Base-by-base conservation (phyloP, 1,140 invertebrate species). In the Drosophila trapezifrons region DNA sequence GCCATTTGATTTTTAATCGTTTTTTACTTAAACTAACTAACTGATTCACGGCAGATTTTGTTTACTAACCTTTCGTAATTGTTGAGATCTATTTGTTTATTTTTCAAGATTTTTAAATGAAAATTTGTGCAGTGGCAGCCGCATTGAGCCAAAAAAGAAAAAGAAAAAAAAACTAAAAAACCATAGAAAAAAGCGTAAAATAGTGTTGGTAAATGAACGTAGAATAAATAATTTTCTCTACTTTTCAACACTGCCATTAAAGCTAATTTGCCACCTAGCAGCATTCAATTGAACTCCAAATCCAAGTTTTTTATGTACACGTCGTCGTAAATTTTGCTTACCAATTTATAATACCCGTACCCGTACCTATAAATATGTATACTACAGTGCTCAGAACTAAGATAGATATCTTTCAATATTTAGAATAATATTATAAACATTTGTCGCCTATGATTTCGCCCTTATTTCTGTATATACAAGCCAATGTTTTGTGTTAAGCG, bases 251-350 rank as follows among this genome's bases (percentile, higher is more conserved):
- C 79, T 79, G 62, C 59, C 64, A 59, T 75, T 46, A 37, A 77
- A 54, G 73, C 69, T 69, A 66, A 58, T 42, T 69, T 69, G 46
- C 52, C 52, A 81, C 75, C 45, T 32, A 63, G 56, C 49, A 58
- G 45, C 49, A 64, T 78, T 60, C 60, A 37, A 69, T 58, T 47
- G 17, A 84, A 74, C 29, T 46, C 38, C 35, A 69, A 74, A 76
- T 64, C 63, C 63, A 79, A 87, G 87, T 90, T 90, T 90, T 90
- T 90, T 90, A 90, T 90, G 89, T 91, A 91, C 89, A 89, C 78
- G 83, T 89, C 87, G 82, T 81, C 80, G 84, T 82, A 81, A 85
- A 78, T 63, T 80, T 85, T 83, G 77, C 77, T 80, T 75, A 71
- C 71, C 58, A 37, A 54, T 54, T 6, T 9, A 17, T 52, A 52